phyloP scores from a whole-genome alignment of 1,140 invertebrate genomes.

The Glossosoma conforme region DNA sequence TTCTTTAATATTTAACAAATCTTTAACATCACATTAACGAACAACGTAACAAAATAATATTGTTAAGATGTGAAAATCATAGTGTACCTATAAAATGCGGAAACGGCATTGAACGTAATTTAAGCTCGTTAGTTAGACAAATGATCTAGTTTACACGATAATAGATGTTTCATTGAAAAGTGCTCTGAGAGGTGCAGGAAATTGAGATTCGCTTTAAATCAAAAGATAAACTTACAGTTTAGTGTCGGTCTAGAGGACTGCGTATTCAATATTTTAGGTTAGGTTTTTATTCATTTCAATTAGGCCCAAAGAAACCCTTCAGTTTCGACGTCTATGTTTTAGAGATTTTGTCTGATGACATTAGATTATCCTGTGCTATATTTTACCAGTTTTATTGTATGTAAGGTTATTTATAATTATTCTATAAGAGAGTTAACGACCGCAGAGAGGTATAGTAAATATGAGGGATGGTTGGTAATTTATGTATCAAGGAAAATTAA shows the following conservation, averaged over 20 bases:
- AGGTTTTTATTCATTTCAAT: neutral
- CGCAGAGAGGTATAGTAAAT: neutral
- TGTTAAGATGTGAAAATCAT: neutral
- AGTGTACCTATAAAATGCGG: constrained; percentile 19
- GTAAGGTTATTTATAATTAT: neutral
- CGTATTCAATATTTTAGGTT: no score
- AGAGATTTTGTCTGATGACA: neutral
- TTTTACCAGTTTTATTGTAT: constrained; percentile 3
- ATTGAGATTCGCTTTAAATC: no score
- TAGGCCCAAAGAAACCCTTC: neutral
- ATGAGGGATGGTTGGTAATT: no score
- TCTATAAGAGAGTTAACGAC: neutral
- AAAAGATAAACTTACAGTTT: no score
- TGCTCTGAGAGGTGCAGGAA: no score
- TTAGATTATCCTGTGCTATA: neutral
- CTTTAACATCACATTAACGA: constrained; percentile 6
- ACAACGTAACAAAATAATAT: constrained; percentile 6
- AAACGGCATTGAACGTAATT: constrained; percentile 6
- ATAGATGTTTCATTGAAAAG: no score
- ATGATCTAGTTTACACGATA: no score
- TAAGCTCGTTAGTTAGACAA: no score
- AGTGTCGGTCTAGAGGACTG: no score
- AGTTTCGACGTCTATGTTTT: neutral
- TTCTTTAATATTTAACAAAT: constrained; percentile 7
- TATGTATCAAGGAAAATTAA: no score